Base-by-base conservation (phyloP, 2,113 vertebrate species). In the Bufo bufo region DNA sequence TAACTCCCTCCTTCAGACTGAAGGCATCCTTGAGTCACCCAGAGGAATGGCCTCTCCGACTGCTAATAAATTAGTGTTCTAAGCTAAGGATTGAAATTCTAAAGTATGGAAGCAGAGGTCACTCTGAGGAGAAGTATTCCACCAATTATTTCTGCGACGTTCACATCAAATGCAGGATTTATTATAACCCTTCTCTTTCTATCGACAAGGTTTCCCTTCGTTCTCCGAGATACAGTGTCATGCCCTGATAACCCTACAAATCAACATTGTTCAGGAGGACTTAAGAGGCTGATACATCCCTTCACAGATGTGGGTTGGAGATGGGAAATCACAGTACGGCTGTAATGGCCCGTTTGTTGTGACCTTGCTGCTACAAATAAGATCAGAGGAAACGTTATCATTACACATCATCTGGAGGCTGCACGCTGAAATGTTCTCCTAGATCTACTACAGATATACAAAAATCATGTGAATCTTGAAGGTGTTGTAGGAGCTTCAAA, bases 231-330 rank as follows among this genome's bases (percentile, higher is more conserved):
- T 54, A 43, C 4, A 13, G 33, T 33, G 86, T 82, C 79, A 87
- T 87, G 78, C 65, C 86, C 78, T 56, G 66, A 74, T 87, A 80
- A 87, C 86, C 78, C 74, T 87, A 88, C 87, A 83, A 88, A 88
- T 88, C 80, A 83, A 83, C 80, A 77, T 71, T 63, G 45, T 88
- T 65, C 86, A 43, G 20, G 33, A 83, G 17, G n/a, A 43, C 56
- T 61, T 82, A 65, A 74, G 80, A 54, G 82, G 49, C 43, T 75
- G 79, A 65, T 63, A 77, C 43, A 45, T 49, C 65, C 58, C 61
- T 65, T 74, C 11, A 82, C 74, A 61, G 23, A 23, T 19, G 23
- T 49, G 50, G 65, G 43, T 74, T 83, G 56, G 17, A 77, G 81
- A 63, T 78, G 82, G 71, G 61, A 84, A 84, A 84, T 88, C 58